phyloP scores from a whole-genome alignment of 2,113 vertebrate genomes.

The Callocephalon fimbriatum region DNA sequence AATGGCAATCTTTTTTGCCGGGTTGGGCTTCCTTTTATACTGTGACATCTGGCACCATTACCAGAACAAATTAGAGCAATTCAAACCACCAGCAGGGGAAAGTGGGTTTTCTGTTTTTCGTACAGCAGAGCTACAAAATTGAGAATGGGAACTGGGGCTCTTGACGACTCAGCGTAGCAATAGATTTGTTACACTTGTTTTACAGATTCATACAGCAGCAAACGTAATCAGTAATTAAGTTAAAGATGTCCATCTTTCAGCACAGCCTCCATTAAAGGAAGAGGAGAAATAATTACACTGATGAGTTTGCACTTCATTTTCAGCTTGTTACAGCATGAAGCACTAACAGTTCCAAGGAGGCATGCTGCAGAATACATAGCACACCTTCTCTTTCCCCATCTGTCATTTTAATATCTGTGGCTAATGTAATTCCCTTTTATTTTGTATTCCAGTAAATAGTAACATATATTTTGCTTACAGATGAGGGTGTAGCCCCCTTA shows the following conservation, averaged over 20 bases:
- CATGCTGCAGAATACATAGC: background rate
- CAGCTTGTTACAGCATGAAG: slow-evolving; percentile 34
- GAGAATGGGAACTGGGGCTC: background rate
- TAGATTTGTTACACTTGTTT: slow-evolving; percentile 45
- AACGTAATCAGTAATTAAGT: slow-evolving; percentile 20
- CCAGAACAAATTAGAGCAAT: slow-evolving; percentile 75
- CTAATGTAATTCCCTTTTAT: background rate
- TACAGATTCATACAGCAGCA: background rate
- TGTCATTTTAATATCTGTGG: background rate
- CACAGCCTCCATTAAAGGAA: background rate
- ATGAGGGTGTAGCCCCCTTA: background rate
- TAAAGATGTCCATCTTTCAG: slow-evolving; percentile 11
- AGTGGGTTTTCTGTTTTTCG: slow-evolving; percentile 47
- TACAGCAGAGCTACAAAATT: background rate
- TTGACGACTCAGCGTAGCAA: background rate
- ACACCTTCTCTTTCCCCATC: background rate
- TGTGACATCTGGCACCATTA: slow-evolving; percentile 78
- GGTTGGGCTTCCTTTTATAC: slow-evolving; percentile 52
- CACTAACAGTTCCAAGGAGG: background rate
- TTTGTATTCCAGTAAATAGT: background rate
- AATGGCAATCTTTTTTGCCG: slow-evolving; percentile 53
- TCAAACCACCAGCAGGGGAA: slow-evolving; percentile 52
- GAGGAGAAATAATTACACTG: slow-evolving; percentile 17
- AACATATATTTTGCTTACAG: background rate
- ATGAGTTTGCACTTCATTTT: slow-evolving; percentile 64